Evolutionary conservation across 2,797 vertebrate species (phyloP).

Genomic region (Malacoraja senta): DNA sequence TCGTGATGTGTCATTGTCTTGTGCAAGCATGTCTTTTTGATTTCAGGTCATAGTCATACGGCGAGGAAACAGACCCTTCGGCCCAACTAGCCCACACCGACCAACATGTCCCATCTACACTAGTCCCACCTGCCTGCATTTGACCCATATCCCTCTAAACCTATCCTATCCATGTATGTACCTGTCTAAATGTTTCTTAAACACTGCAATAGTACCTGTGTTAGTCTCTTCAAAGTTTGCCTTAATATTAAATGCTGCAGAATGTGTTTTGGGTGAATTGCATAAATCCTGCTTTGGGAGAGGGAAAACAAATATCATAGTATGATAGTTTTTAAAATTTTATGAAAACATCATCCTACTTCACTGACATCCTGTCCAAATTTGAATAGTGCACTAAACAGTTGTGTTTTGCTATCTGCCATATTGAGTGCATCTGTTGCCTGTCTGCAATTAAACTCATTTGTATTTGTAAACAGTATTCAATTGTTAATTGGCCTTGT

Average conservation of each 20-base stretch:
- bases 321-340: background rate
- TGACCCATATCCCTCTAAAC: too few relatives aligned
- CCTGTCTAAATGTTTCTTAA: too few relatives aligned
- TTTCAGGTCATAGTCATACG: too few relatives aligned
- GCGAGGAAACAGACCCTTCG: too few relatives aligned
- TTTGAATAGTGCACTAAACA: background rate
- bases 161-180: too few relatives aligned
- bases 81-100: too few relatives aligned
- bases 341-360: background rate
- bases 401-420: background rate
- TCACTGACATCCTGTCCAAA: background rate
- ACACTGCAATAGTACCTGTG: too few relatives aligned
- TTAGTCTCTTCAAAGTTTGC: too few relatives aligned
- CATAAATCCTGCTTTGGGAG: background rate
- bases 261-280: background rate
- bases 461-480: background rate
- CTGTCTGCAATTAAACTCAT: background rate
- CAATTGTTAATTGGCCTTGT: background rate
- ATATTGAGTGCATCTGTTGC: conserved; percentile 4
- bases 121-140: too few relatives aligned
- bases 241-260: background rate
- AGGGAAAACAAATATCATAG: background rate
- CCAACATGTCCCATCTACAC: too few relatives aligned
- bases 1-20: too few relatives aligned
- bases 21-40: too few relatives aligned